Evolutionary conservation across 1,140 invertebrate species (phyloP).

Genomic region (Leucophenga varia): DNA sequence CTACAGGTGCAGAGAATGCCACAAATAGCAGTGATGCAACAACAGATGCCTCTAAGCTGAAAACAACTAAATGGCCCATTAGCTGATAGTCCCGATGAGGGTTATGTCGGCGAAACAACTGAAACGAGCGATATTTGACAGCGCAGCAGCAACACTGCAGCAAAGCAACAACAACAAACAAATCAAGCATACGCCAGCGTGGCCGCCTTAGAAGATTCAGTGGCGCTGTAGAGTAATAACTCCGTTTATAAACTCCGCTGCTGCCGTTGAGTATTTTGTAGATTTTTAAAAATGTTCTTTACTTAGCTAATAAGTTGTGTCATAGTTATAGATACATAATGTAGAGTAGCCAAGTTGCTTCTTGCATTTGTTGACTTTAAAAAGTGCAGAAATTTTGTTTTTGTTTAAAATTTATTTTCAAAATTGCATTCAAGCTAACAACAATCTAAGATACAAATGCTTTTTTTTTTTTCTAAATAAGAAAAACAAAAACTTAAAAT

Average conservation of each 20-base stretch:
- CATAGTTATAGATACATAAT: too few relatives aligned
- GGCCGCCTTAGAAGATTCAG: slow-evolving; percentile 46
- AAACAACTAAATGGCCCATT: slow-evolving; percentile 62
- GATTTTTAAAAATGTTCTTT: too few relatives aligned
- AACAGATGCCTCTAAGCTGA: slow-evolving; percentile 37
- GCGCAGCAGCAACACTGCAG: slow-evolving; percentile 7
- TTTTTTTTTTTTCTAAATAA: too few relatives aligned
- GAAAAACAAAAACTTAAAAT: too few relatives aligned
- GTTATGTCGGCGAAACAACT: slow-evolving; percentile 75
- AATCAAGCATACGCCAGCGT: slow-evolving; percentile 8
- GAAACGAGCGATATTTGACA: slow-evolving; percentile 64
- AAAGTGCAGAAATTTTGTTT: too few relatives aligned
- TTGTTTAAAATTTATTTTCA: too few relatives aligned
- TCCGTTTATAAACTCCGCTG: too few relatives aligned
- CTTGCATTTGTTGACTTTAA: too few relatives aligned
- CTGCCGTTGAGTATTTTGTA: too few relatives aligned
- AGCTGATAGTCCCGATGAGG: slow-evolving; percentile 83
- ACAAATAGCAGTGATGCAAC: slow-evolving; percentile 56
- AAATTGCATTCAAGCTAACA: too few relatives aligned
- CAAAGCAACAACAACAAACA: slow-evolving; percentile 8
- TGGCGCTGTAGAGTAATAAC: slow-evolving; percentile 51
- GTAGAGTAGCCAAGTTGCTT: too few relatives aligned
- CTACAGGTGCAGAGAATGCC: slow-evolving; percentile 51
- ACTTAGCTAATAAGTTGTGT: slow-evolving; percentile 30
- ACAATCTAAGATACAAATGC: too few relatives aligned